phyloP scores from a whole-genome alignment of 2,888 invertebrate species.

The Carterocephalus palaemon region DNA sequence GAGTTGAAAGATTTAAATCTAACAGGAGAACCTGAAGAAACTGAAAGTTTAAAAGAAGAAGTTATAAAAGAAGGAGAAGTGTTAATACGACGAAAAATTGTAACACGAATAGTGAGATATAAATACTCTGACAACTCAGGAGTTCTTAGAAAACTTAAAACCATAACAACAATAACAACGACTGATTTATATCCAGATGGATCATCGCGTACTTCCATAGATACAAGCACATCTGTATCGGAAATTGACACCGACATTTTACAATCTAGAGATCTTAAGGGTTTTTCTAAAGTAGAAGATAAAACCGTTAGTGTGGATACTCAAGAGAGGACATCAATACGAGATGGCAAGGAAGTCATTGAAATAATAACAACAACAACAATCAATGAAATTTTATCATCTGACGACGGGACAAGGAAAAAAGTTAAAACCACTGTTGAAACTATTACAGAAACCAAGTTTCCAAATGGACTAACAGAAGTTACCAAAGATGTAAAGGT shows the following conservation, averaged over 20 bases:
- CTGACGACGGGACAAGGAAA: constrained; percentile 26
- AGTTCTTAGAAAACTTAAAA: constrained; percentile 49
- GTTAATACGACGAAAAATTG: constrained; percentile 46
- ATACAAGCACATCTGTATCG: constrained; percentile 55
- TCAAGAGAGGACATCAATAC: constrained; percentile 43
- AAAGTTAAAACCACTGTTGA: constrained; percentile 49
- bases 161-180: constrained; percentile 53
- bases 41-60: constrained; percentile 40
- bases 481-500: constrained; percentile 66
- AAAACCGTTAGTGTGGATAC: constrained; percentile 54
- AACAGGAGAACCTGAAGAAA: constrained; percentile 43
- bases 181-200: constrained; percentile 65
- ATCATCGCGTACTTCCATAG: constrained; percentile 50
- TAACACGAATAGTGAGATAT: constrained; percentile 50
- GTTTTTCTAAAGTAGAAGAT: constrained; percentile 48
- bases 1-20: constrained; percentile 40
- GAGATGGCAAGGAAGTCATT: constrained; percentile 51
- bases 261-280: constrained; percentile 40
- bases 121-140: constrained; percentile 48
- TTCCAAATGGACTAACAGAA: constrained; percentile 60
- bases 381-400: constrained; percentile 57
- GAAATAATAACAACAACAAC: constrained; percentile 64
- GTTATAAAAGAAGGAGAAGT: constrained; percentile 40
- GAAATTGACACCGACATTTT: constrained; percentile 45
- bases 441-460: constrained; percentile 54